Evolutionary conservation across 2,888 invertebrate species (phyloP), one percentile per base, ranked within the genome.

Genomic region (Coleophora deauratella): DNA sequence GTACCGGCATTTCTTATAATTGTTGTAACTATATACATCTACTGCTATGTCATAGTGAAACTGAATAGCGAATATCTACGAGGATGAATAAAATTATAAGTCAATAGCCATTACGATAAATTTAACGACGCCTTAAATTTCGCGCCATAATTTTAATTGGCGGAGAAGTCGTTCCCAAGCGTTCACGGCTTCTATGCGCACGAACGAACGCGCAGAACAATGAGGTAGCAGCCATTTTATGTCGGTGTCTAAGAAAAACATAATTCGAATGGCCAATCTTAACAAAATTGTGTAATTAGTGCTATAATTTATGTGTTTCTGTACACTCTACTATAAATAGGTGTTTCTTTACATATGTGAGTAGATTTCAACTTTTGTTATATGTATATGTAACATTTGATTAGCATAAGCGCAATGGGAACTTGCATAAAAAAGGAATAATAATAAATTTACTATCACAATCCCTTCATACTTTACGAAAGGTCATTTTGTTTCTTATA

Each of bases 171-270:
- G 80, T 84, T 79, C 85, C 86, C 86, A 85, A 86, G 86, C 86
- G 84, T 80, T 85, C 81, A 75, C 79, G 85, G 86, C 86, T 86
- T 86, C 80, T 85, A 80, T 86, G 86, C 86, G 86, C 85, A 86
- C 84, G 84, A 84, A 81, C 85, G 81, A 85, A 74, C 85, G 86
- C 86, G 86, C 86, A 86, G 84, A 84, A 85, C 86, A 85, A 85
- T 85, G 85, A 85, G 85, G 82, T 84, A 86, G 84, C 86, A 82
- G 86, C 86, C 86, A 86, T 86, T 85, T 86, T 86, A 86, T 85
- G 76, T 85, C 82, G 82, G 84, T 85, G 85, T 77, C 78, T 78
- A 84, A 84, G 82, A 84, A 85, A 85, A 85, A 86, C 84, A 84
- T 85, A 81, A 84, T 85, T 81, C 85, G 84, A 86, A 86, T 86